Percentiles rank a stretch among this genome's conserved stretches.
Evolutionary conservation across 92 coral and sea anemone genomes (phyloP).

Genomic region (Umimayanthus kanabou): DNA sequence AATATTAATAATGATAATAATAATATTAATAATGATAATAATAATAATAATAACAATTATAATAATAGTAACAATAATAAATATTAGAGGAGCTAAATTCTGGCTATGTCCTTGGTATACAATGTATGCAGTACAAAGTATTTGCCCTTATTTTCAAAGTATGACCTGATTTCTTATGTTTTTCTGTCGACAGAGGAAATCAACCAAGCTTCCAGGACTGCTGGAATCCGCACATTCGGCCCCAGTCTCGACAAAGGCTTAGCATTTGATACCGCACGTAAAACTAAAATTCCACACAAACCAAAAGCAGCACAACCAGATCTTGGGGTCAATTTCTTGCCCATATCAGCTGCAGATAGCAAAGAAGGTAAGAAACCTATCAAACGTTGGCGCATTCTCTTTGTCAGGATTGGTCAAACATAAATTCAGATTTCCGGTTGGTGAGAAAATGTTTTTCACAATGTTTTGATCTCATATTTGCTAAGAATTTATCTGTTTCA

Average conservation of each 20-base stretch:
- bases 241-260: constrained; percentile 78
- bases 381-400: too few species aligned
- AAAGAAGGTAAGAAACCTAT: constrained; percentile 57
- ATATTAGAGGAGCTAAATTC: background rate
- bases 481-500: too few species aligned
- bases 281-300: constrained; percentile 58
- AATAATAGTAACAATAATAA: too few species aligned
- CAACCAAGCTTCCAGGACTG: constrained; percentile 62
- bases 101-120: background rate
- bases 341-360: constrained; percentile 71
- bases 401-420: too few species aligned
- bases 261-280: constrained; percentile 43
- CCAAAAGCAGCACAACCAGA: constrained; percentile 43
- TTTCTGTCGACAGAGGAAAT: constrained; percentile 69
- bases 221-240: constrained; percentile 77
- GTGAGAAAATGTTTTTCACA: too few species aligned
- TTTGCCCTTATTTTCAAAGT: background rate
- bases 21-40: too few species aligned
- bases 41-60: too few species aligned
- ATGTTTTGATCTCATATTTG: too few species aligned
- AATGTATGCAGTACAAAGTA: background rate
- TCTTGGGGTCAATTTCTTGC: constrained; percentile 76
- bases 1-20: too few species aligned
- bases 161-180: background rate
- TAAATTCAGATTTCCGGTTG: too few species aligned